phyloP scores from a whole-genome alignment of 2,888 invertebrate species.

The Laspeyria flexula region DNA sequence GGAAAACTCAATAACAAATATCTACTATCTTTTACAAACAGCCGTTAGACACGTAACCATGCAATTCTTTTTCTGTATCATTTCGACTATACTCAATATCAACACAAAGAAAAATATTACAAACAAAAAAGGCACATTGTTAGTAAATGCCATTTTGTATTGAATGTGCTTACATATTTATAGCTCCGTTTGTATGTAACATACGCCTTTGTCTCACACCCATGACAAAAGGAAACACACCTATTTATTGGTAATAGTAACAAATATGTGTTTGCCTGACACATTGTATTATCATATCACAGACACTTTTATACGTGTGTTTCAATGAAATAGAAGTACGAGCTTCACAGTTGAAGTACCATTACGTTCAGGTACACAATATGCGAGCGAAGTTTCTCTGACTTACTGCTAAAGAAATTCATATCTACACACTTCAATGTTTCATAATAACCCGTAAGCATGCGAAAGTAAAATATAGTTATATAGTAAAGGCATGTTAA shows the following conservation, averaged over 20 bases:
- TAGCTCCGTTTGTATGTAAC: slow-evolving; percentile 27
- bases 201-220: slow-evolving; percentile 8
- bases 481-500: no score
- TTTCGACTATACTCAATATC: no score
- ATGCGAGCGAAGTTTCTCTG: neutral
- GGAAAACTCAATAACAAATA: no score
- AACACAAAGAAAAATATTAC: no score
- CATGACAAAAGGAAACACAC: slow-evolving; percentile 13
- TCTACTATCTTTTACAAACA: no score
- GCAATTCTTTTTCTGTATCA: no score
- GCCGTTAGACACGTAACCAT: no score
- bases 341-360: slow-evolving; percentile 6
- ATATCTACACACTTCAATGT: neutral
- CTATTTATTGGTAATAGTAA: neutral
- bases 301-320: slow-evolving; percentile 19
- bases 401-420: neutral
- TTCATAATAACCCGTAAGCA: neutral
- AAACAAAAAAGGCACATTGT: no score
- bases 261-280: slow-evolving; percentile 13
- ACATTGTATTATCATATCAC: slow-evolving; percentile 13
- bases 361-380: neutral
- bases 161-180: slow-evolving; percentile 30
- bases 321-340: slow-evolving; percentile 5
- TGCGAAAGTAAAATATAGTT: neutral
- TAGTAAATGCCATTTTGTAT: neutral